Evolutionary conservation across 2,113 vertebrate genomes (phyloP), one percentile per base, ranked within the genome.

Genomic region (Pelodiscus sinensis): DNA sequence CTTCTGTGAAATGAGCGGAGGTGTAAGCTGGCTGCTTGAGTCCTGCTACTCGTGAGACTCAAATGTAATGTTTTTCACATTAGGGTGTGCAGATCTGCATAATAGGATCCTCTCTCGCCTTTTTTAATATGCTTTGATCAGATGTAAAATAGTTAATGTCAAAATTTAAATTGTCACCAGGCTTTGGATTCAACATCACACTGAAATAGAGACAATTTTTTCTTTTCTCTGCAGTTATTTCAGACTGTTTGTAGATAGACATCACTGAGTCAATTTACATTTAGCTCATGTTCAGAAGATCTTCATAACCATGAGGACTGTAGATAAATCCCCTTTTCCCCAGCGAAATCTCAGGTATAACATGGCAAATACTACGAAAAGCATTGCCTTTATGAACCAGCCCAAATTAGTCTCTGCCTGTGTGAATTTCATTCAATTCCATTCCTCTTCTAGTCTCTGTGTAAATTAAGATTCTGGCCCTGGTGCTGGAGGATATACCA

Each of bases 341-440:
- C 82, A 54, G 58, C 0, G 0, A 92, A 96, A 87, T 56, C 55
- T 7, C 85, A 60, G 1, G 0, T 24, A 1, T 4, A 90, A 54
- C 0, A 62, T 62, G 60, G 60, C 60, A 0, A 68, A 92, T 86
- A 65, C 38, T 25, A 10, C 0, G 92, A 86, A 62, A 62, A 62
- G 2, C 27, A 62, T 75, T 75, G 81, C 90, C 85, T 95, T 89
- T 80, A 57, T 0, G 16, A 87, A 94, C 51, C 62, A 79, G 25
- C 0, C 60, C 93, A 95, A 95, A 94, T 97, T 90, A 95, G 18
- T 6, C 27, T 75, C 85, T 81, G 85, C 81, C 93, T 89, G 82
- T 31, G n/a, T 1, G 1, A 13, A 35, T 6, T 1, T 92, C 84
- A 95, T 94, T 94, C 44, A 44, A 44, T 44, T 44, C 44, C 90